Conservation (phyloP, 2,888 invertebrate species). For the Drosophila gaucha region DNA sequence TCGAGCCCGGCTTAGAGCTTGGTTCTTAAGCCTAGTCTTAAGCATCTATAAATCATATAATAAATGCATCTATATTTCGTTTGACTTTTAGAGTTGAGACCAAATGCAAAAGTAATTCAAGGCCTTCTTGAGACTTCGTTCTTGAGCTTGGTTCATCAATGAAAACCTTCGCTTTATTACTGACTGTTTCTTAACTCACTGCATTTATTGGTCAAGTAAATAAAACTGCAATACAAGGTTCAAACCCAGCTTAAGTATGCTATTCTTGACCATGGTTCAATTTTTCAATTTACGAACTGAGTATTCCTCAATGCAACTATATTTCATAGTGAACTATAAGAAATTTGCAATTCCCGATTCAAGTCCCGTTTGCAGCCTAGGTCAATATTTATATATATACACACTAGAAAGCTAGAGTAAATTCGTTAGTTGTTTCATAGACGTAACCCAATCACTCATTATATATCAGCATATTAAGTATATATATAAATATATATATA, state of each 20-base stretch:
- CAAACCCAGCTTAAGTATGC: background rate
- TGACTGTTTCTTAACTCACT: too few species aligned
- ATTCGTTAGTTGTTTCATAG: slow-evolving; percentile 78
- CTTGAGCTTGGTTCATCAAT: background rate
- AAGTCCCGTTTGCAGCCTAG: slow-evolving; percentile 1
- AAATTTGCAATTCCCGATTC: background rate
- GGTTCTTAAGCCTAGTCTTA: too few species aligned
- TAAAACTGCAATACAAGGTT: background rate
- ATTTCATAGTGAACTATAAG: background rate
- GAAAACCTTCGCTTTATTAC: too few species aligned
- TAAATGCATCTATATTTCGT: background rate
- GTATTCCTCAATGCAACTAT: background rate
- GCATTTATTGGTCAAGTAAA: background rate
- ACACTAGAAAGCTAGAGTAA: slow-evolving; percentile 54
- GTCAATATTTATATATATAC: slow-evolving; percentile 8
- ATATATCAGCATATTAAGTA: slow-evolving; percentile 62
- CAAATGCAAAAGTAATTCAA: background rate
- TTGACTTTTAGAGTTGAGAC: background rate
- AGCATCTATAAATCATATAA: too few species aligned
- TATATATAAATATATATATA: slow-evolving; percentile 12
- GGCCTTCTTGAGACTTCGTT: background rate
- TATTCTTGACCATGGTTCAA: background rate
- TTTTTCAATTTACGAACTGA: background rate
- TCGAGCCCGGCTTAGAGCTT: too few species aligned
- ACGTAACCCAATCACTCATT: slow-evolving; percentile 67